These are phyloP conservation scores for Apis laboriosa DNA, from an alignment of 1,140 invertebrate species.

Conservation along the genomic window DNA sequence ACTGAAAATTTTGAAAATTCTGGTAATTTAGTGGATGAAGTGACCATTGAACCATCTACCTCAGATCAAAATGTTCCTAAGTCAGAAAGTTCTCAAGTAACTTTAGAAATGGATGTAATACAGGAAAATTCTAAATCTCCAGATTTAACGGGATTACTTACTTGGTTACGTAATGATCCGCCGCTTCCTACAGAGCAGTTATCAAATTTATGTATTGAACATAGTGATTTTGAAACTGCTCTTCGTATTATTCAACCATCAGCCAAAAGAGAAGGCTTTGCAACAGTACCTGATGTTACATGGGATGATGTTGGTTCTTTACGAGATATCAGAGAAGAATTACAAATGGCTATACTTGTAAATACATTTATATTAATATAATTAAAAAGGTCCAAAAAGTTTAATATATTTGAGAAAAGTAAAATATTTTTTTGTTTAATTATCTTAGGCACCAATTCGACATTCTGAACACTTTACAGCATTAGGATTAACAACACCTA, in stretches of 20 bases:
- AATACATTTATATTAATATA: constrained; percentile 57
- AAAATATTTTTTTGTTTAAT: constrained; percentile 46
- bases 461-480: constrained; percentile 89
- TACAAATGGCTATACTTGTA: constrained; percentile 94
- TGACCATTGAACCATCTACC: constrained; percentile 16
- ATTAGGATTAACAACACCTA: constrained; percentile 89
- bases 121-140: constrained; percentile 46
- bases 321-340: constrained; percentile 91
- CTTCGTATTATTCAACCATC: constrained; percentile 94
- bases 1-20: constrained; percentile 40
- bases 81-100: constrained; percentile 2
- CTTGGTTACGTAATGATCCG: constrained; percentile 82
- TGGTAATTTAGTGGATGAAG: constrained; percentile 37
- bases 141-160: constrained; percentile 73
- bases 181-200: constrained; percentile 84
- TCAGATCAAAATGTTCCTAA: constrained; percentile 13
- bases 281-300: constrained; percentile 97
- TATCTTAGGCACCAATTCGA: constrained; percentile 91
- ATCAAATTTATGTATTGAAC: constrained; percentile 84
- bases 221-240: constrained; percentile 90
- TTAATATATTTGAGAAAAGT: not conserved
- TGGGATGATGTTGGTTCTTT: constrained; percentile 99
- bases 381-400: not conserved
- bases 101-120: constrained; percentile 52
- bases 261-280: constrained; percentile 97